Evolutionary conservation across 2,797 vertebrate genomes (phyloP), one percentile per base, ranked within the genome.

Genomic region (Intellagama lesueurii): DNA sequence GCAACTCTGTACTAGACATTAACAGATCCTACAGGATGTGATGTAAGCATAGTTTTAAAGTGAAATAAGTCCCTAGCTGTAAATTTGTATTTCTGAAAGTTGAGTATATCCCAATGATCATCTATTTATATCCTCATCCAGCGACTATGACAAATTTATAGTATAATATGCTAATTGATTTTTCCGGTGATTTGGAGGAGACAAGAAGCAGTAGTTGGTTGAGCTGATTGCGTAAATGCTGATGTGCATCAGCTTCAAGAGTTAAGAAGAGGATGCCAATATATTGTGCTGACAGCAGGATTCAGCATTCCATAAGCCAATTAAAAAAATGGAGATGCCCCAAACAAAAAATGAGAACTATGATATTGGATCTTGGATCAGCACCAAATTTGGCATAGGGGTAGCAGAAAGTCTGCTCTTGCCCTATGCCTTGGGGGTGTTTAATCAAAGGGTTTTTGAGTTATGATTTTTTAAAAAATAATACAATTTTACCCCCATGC

Each of bases 21-120:
- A 47, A 2, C 56, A 22, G n/a, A 88, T 91, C 76, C 52, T 14
- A 56, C 19, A 85, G 56, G 52, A 88, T 81, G 28, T 14, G 28
- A 47, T 83, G 64, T 83, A 84, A 85, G 75, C 64, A 76, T 17
- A 87, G 0, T 44, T 93, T 91, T 77, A 35, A 12, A 47, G 60
- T 28, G 77, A 64, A 87, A 85, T 69, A 91, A 73, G 52, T 24
- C 44, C 35, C 69, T 8, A 24, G n/a, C 8, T 28, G 8, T 32
- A 79, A 72, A 79, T 28, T 52, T 82, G 73, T 80, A 60, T 80
- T 73, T 47, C 49, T 80, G 68, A 64, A 80, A n/a, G 35, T n/a
- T 79, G 3, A 77, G 14, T 79, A 47, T 4, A 35, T 52, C 2
- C 75, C 52, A 75, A 83, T 14, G 49, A 56, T 26, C 28, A 32